These are phyloP conservation scores for Aix galericulata DNA, from an alignment of 2,113 vertebrate genomes.

Conservation along the genomic window DNA sequence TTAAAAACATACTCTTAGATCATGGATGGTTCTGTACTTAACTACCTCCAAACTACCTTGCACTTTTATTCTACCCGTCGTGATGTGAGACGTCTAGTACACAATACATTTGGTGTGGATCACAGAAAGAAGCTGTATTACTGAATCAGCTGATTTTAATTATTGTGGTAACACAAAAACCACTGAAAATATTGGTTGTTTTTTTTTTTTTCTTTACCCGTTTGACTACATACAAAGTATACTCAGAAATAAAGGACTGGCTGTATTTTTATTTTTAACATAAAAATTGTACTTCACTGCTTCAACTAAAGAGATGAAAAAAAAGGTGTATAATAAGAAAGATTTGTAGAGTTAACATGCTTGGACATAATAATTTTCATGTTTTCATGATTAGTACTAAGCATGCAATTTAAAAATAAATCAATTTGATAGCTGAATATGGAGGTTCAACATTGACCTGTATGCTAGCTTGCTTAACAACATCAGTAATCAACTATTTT, in stretches of 20 bases:
- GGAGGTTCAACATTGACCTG: not conserved
- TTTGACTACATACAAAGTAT: not conserved
- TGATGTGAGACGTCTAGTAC: not conserved
- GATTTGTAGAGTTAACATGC: rapidly evolving
- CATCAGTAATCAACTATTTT: not conserved
- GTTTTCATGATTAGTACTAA: no score
- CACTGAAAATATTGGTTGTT: not conserved
- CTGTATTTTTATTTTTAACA: not conserved
- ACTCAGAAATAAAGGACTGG: not conserved
- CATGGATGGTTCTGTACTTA: not conserved
- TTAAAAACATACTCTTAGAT: not conserved
- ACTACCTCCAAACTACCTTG: not conserved
- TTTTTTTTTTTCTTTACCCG: no score
- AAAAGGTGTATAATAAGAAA: rapidly evolving
- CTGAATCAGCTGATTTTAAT: not conserved
- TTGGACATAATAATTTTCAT: no score
- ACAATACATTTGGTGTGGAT: rapidly evolving
- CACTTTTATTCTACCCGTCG: no score
- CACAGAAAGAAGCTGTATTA: not conserved
- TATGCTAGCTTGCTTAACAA: not conserved
- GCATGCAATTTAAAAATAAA: no score
- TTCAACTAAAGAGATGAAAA: not conserved
- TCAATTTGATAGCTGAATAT: not conserved
- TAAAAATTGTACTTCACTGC: not conserved
- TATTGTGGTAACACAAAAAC: not conserved